A percentile compares a stretch with the other conserved stretches of the same genome.
These are phyloP conservation scores for Achroia grisella DNA, from an alignment of 1,140 invertebrate genomes.

Conservation along the genomic window DNA sequence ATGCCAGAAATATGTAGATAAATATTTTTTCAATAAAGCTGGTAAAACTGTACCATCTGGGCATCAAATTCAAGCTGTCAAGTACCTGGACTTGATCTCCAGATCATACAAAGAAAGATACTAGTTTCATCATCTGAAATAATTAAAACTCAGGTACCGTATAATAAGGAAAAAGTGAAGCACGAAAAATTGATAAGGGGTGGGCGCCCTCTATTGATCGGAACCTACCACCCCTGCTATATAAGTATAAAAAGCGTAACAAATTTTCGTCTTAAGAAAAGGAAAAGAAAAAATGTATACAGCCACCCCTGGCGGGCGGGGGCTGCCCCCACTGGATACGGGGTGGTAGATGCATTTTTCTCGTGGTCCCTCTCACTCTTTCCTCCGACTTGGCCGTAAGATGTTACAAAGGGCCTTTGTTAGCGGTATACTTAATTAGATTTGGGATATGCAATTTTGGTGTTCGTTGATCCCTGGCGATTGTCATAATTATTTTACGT, in stretches of 20 bases:
- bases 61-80: no score
- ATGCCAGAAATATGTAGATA: no score
- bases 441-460: constrained; percentile 53
- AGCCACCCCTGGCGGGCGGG: constrained; percentile 47
- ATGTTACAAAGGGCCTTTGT: constrained; percentile 70
- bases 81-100: no score
- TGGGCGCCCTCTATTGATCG: constrained; percentile 49
- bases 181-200: constrained; percentile 71
- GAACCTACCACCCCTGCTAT: constrained; percentile 38
- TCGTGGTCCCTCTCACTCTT: constrained; percentile 46
- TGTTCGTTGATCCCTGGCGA: constrained; percentile 2
- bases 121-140: constrained; percentile 17
- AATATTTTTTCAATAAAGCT: no score
- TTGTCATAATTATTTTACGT: no score
- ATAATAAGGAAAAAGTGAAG: constrained; percentile 55
- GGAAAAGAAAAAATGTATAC: constrained; percentile 73
- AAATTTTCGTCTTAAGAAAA: constrained; percentile 74
- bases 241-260: constrained; percentile 73
- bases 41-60: no score
- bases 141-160: constrained; percentile 47
- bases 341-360: constrained; percentile 47
- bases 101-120: no score
- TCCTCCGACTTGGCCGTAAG: constrained; percentile 34
- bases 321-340: constrained; percentile 17
- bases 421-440: constrained; percentile 57